Evolutionary conservation across 2,797 vertebrate species (phyloP), one percentile per base, ranked within the genome.

Genomic region (Gobionotothen gibberifrons): DNA sequence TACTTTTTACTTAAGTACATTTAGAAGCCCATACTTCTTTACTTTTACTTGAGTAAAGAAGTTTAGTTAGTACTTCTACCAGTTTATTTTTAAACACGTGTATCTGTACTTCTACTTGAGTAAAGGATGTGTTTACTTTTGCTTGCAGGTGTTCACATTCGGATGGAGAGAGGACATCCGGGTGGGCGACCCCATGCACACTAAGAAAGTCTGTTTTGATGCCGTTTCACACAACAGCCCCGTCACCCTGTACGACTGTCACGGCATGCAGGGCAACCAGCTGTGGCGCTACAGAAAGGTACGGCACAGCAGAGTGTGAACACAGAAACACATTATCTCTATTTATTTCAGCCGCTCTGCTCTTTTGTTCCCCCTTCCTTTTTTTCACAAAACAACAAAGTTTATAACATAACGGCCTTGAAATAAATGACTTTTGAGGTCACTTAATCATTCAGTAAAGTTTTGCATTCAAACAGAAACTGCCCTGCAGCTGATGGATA

Each of bases 181-280:
- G 0, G 95, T 97, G 0, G 98, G 98, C 2, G 97, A 98, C 86
- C 97, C 97, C 53, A 93, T 97, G 86, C 98, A 99, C 66, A 96
- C 97, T n/a, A 98, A 96, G 82, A 99, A 99, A 83, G 95, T 97
- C 29, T 99, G 98, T 71, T 96, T 98, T 0, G 98, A 99, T 7
- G 97, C 98, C 53, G 74, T 98, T 72, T 98, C 97, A 26, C 95
- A 96, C 90, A 97, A 90, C 89, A 98, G 97, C 89, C 96, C 96
- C 0, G 95, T 98, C 76, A 98, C 97, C 0, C 95, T 99, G 72
- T 99, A 97, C 3, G 97, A 98, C 90, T 99, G 98, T 49, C 98
- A 99, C 57, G 95, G 97, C 85, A 99, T 98, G 97, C 98, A 94
- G 88, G 98, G 98, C 1, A 99, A 99, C 93, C 98, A 99, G 94